phyloP scores from a whole-genome alignment of 2,888 invertebrate genomes.

The Cataglyphis rosenhaueri region DNA sequence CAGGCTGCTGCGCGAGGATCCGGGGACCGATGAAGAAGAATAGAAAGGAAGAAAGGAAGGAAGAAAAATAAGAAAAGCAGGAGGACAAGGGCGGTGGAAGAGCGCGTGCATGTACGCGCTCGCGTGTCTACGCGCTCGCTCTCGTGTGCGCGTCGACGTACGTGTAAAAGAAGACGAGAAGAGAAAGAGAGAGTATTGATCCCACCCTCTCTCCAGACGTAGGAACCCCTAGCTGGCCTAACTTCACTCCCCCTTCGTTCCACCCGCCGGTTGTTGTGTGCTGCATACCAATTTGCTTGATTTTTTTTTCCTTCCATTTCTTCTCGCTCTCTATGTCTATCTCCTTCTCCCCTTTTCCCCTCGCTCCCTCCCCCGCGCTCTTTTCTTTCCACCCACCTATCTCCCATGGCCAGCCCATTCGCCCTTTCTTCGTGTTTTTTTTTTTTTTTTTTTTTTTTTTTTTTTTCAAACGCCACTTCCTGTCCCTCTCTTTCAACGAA shows the following conservation, averaged over 20 bases:
- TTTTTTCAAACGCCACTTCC: conserved; percentile 68
- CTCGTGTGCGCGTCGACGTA: conserved; percentile 66
- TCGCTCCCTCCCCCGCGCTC: conserved; percentile 75
- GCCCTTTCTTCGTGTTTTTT: conserved; percentile 33
- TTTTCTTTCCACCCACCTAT: conserved; percentile 27
- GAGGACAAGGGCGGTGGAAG: conserved; percentile 30
- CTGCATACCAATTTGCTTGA: conserved; percentile 89
- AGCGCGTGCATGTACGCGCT: conserved; percentile 56
- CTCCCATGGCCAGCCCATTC: conserved; percentile 32
- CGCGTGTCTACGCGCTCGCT: conserved; percentile 49
- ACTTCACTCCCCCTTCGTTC: conserved; percentile 86
- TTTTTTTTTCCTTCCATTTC: conserved; percentile 85
- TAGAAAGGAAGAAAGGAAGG: conserved; percentile 49
- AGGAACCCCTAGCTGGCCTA: conserved; percentile 84
- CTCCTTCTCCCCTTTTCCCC: conserved; percentile 73
- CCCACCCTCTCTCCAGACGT: conserved; percentile 83
- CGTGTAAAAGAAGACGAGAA: conserved; percentile 81
- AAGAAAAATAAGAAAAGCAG: conserved; percentile 53
- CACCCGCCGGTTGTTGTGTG: conserved; percentile 87
- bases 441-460: conserved; percentile 5
- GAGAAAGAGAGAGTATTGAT: conserved; percentile 84
- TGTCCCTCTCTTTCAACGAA: conserved; percentile 70
- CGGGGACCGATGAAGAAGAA: conserved; percentile 54
- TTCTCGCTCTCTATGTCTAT: conserved; percentile 75
- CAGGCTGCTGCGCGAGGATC: conserved; percentile 54